phyloP scores from a whole-genome alignment of 2,797 vertebrate species.

The Liasis olivaceus region DNA sequence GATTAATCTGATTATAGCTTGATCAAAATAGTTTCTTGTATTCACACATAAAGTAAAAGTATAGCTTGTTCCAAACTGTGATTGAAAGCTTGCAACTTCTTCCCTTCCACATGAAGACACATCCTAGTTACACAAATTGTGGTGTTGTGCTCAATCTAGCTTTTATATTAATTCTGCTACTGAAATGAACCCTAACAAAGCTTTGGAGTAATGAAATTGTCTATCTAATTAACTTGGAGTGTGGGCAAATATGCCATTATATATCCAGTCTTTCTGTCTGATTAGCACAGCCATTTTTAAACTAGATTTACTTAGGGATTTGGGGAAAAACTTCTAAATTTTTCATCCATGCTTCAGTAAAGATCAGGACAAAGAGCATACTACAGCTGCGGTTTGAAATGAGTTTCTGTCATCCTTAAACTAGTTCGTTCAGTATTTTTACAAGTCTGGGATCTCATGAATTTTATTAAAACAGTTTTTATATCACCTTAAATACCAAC shows the following conservation, averaged over 20 bases:
- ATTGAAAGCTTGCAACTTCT: background rate
- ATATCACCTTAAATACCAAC: background rate
- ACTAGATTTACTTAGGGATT: background rate
- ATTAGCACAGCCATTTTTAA: no score
- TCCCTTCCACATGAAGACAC: background rate
- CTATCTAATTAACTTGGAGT: background rate
- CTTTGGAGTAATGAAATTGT: background rate
- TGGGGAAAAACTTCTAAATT: background rate
- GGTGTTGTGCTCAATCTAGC: background rate
- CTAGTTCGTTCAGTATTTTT: background rate
- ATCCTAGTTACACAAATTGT: background rate
- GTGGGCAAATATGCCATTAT: background rate
- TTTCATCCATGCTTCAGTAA: background rate
- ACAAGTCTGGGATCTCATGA: background rate
- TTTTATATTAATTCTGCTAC: background rate
- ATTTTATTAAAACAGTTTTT: background rate
- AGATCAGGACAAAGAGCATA: background rate
- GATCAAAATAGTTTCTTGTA: background rate
- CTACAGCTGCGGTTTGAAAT: background rate
- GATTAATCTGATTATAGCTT: background rate
- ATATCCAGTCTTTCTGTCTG: background rate
- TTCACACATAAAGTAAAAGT: background rate
- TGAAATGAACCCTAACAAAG: background rate
- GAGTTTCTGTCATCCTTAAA: background rate
- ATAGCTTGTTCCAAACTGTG: background rate